Evolutionary conservation across 2,888 invertebrate species (phyloP).

Genomic region (Microplitis manilae): DNA sequence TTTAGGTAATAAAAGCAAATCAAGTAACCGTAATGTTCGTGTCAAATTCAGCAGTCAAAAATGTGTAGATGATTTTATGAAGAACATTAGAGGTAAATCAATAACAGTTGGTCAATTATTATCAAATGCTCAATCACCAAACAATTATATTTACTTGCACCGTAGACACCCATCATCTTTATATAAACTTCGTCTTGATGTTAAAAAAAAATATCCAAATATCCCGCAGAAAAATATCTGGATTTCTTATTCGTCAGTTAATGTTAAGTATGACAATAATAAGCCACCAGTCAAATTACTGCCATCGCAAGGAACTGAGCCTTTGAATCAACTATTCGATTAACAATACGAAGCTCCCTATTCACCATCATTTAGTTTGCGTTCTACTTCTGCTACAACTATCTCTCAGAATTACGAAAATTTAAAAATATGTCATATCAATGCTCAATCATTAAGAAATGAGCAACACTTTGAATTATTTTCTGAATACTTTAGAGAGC

Average conservation of each 20-base stretch:
- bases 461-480: neutral
- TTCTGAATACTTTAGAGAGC: no score
- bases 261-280: neutral
- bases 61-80: neutral
- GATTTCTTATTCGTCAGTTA: neutral
- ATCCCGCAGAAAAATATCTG: neutral
- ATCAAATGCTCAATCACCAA: no score
- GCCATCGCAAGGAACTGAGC: neutral
- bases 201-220: neutral
- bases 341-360: no score
- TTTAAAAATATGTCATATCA: neutral
- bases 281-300: neutral
- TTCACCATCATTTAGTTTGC: no score
- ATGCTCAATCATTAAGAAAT: neutral
- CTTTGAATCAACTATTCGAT: neutral
- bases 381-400: no score
- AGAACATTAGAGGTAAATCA: neutral
- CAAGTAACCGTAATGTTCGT: neutral
- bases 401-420: neutral
- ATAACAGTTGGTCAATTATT: no score
- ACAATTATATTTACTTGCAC: no score
- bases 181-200: neutral
- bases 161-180: neutral
- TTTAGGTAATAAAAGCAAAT: neutral
- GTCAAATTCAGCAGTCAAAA: neutral